Evolutionary conservation across 2,113 vertebrate species (phyloP).

Genomic region (Strix aluco): DNA sequence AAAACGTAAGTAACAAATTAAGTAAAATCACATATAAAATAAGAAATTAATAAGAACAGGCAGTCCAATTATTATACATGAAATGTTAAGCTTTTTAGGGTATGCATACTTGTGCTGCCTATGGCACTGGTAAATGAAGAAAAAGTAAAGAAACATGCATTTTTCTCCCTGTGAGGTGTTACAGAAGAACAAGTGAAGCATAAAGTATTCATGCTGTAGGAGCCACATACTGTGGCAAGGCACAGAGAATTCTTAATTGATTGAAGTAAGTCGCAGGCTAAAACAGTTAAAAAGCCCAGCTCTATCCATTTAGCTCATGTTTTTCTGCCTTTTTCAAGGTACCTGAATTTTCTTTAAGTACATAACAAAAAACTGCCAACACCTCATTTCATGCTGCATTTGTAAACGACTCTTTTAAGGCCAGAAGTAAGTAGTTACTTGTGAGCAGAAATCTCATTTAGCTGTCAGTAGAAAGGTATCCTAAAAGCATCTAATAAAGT

Average conservation of each 20-base stretch:
- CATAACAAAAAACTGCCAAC: background rate
- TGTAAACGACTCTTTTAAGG: slow-evolving; percentile 18
- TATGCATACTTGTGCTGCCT: background rate
- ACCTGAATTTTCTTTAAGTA: slow-evolving; percentile 26
- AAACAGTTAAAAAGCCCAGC: slow-evolving; percentile 13
- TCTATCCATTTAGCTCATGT: background rate
- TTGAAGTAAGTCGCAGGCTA: background rate
- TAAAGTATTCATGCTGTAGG: slow-evolving; percentile 12
- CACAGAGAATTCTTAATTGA: slow-evolving; percentile 42
- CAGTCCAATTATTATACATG: background rate
- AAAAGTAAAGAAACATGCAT: background rate
- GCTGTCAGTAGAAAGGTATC: slow-evolving; percentile 22
- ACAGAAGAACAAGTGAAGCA: slow-evolving; percentile 16
- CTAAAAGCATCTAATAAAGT: slow-evolving; percentile 37
- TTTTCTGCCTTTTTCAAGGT: background rate
- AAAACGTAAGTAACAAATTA: background rate
- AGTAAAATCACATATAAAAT: background rate
- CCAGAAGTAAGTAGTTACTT: slow-evolving; percentile 19
- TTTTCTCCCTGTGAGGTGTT: slow-evolving; percentile 16
- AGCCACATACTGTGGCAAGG: slow-evolving; percentile 45
- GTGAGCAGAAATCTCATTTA: slow-evolving; percentile 36
- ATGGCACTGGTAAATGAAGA: rapidly evolving
- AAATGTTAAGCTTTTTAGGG: background rate
- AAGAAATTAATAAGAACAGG: background rate
- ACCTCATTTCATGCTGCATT: slow-evolving; percentile 35